Evolutionary conservation across 2,888 invertebrate species (phyloP).

Genomic region (Brachypalpus laphriformis): DNA sequence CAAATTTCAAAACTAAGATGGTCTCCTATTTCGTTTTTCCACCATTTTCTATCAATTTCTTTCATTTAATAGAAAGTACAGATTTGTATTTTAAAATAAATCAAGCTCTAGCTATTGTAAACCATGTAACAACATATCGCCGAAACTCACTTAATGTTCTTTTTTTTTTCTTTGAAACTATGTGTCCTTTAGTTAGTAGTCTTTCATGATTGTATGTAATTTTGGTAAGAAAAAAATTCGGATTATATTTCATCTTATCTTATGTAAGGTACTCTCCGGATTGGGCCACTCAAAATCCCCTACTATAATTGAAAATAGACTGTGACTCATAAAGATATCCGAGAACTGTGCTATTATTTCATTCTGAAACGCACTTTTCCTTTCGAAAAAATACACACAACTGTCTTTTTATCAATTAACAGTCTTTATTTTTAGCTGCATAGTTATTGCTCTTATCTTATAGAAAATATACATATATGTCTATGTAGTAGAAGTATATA

Average conservation of each 20-base stretch:
- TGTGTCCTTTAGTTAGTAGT: not conserved
- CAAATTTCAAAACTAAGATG: not conserved
- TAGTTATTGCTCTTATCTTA: slow-evolving; percentile 42
- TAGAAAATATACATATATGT: slow-evolving; percentile 46
- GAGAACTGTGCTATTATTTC: not conserved
- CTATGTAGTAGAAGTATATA: slow-evolving; percentile 54
- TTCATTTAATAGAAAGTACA: too few relatives aligned
- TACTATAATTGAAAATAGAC: not conserved
- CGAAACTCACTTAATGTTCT: too few relatives aligned
- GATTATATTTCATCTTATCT: not conserved
- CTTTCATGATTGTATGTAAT: not conserved
- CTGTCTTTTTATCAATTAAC: slow-evolving; percentile 53
- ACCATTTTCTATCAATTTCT: too few relatives aligned
- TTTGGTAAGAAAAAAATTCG: not conserved
- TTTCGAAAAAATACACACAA: not conserved
- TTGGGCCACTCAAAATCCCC: not conserved
- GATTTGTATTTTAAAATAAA: too few relatives aligned
- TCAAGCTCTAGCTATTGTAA: too few relatives aligned
- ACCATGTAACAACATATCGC: too few relatives aligned
- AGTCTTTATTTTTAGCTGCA: slow-evolving; percentile 68
- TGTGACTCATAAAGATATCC: not conserved
- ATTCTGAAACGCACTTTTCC: not conserved
- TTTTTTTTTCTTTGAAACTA: not conserved
- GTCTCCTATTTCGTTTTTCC: not conserved
- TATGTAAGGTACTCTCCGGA: not conserved